A percentile compares a stretch with the other conserved stretches of the same genome.
phyloP scores from a whole-genome alignment of 2,113 vertebrate species.

The Murina feae region DNA sequence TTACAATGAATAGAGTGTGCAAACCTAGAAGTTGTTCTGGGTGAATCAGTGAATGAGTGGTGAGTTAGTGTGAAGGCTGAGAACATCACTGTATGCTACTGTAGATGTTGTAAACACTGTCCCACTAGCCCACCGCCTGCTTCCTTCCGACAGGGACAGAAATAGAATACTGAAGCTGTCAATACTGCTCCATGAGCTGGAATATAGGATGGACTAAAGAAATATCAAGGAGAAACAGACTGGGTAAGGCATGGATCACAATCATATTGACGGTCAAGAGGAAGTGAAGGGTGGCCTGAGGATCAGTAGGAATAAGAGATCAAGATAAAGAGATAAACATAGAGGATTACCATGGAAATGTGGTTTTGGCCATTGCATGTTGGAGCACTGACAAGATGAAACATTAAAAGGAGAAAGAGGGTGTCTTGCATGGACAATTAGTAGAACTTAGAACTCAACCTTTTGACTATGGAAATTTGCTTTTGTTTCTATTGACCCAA shows the following conservation, averaged over 20 bases:
- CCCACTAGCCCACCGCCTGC: not conserved
- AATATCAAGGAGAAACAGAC: not conserved
- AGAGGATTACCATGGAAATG: not conserved
- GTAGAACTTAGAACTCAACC: not conserved
- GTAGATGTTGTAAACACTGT: not conserved
- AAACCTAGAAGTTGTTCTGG: not conserved
- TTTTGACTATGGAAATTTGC: not conserved
- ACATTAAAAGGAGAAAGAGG: not conserved
- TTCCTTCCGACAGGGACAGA: not conserved
- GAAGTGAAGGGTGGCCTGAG: not conserved
- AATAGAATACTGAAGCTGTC: not conserved
- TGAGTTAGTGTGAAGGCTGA: not conserved
- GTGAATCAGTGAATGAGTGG: not conserved
- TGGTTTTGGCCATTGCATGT: not conserved
- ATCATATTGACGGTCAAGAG: not conserved
- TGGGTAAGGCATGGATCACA: not conserved
- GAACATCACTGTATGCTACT: not conserved
- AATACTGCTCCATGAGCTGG: not conserved
- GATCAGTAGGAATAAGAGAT: not conserved
- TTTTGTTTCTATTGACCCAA: too few species aligned
- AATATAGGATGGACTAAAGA: not conserved
- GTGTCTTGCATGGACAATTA: not conserved
- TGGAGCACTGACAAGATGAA: not conserved
- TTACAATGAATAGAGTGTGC: not conserved
- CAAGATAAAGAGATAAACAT: not conserved